Base-by-base conservation (phyloP, 2,888 invertebrate species). In the Oscheius sp. region DNA sequence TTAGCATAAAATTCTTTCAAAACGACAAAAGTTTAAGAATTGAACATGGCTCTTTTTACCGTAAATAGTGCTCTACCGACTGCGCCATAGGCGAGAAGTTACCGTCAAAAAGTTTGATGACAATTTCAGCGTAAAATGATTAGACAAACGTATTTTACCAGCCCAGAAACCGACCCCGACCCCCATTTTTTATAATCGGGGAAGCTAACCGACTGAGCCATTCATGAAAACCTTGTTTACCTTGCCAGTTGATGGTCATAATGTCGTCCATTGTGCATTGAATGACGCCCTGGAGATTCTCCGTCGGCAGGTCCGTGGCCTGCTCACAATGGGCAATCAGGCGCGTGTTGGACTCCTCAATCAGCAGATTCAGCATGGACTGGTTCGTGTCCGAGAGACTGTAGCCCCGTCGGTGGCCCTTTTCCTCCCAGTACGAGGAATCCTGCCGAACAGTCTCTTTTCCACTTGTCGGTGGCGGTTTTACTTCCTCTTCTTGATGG, bases 281-380 rank as follows among this genome's bases (percentile, higher is more conserved):
- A 74, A 94, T 94, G 13, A 95, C 91, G 48, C 96, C 95, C 79
- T 94, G 94, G 80, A 94, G 90, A 74, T 90, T 90, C 84, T 94
- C 93, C 1, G 84, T 81, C 2, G 89, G 88, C 13, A 86, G 80
- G 58, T 90, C 90, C 5, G 90, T 89, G 7, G 90, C 89, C 91
- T 96, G 96, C 90, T 98, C 98, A 88, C 96, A 96, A 90, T 96
- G 97, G 42, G 96, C 98, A 1, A 97, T 94, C 63, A 95, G 93
- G 89, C 96, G 95, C 87, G 95, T 95, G 86, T 95, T 94, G 0
- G 94, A 94, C 85, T 92, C 92, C 84, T 95, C 93, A 72, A 98
- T 96, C 81, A 99, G 94, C 82, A 97, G 92, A 90, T 96, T 94
- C 84, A 97, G 94, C 88, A 96, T 91, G 70, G 78, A 80, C 3